Evolutionary conservation across 2,113 vertebrate species (phyloP), one percentile per base, ranked within the genome.

Genomic region (Pelodiscus sinensis): DNA sequence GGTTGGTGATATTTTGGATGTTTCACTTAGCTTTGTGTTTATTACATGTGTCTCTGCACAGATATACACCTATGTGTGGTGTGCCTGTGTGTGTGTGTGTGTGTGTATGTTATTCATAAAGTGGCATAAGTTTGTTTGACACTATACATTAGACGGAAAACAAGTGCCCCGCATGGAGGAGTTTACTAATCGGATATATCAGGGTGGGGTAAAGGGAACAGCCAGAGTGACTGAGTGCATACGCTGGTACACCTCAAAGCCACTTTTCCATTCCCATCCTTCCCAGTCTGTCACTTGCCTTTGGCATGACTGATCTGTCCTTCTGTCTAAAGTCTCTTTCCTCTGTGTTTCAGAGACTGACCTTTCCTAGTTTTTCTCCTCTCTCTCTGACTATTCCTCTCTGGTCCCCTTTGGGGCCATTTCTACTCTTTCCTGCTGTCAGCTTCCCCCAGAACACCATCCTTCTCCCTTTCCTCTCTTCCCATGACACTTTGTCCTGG

Each of bases 251-350:
- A 91, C 80, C 79, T 92, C 58, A 84, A 94, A 95, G 44, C 78
- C 78, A 91, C 16, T 68, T 68, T n/a, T 68, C 65, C 65, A n/a
- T 68, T 68, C 15, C n/a, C 31, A n/a, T 15, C 79, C 89, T 93
- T 96, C 92, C 86, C 91, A 92, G 93, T 50, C 82, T 93, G 89
- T 90, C 91, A 86, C 94, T 82, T 91, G 92, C 68, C 82, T 97
- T 94, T 95, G 86, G 94, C 94, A 84, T 92, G 86, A 85, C 58
- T 94, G 86, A 90, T 91, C 90, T 75, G 58, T 95, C 80, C 87
- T 93, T 87, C 65, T 91, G 88, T 85, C 2, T 29, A 88, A 95
- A 86, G 90, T 57, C 89, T 91, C 85, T 86, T 94, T 51, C 90
- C 0, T 3, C 94, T 87, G 82, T 96, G 68, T 75, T 96, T 90